A percentile compares a stretch with the other conserved stretches of the same genome.
Evolutionary conservation across 2,797 vertebrate genomes (phyloP).

Genomic region (Prunella strophiata): DNA sequence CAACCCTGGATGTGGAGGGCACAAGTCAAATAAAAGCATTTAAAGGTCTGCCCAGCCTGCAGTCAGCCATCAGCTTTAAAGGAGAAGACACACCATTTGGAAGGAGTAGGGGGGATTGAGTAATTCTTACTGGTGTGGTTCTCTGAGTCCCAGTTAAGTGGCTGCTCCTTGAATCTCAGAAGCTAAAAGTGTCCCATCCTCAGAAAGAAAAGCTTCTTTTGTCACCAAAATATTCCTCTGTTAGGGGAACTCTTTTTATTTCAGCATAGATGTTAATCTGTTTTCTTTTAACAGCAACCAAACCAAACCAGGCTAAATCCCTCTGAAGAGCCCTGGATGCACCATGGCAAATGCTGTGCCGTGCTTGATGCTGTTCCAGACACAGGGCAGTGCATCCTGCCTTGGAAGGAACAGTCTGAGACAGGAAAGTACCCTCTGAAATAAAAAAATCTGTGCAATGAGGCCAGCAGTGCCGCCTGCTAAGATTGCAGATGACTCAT

Average conservation of each 20-base stretch:
- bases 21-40: conserved; percentile 60
- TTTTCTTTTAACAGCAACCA: not conserved
- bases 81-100: not conserved
- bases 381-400: not conserved
- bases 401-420: not conserved
- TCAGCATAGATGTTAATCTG: not conserved
- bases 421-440: not conserved
- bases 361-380: not conserved
- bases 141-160: not conserved
- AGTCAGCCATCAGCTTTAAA: not conserved
- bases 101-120: not conserved
- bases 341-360: not conserved
- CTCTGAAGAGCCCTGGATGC: not conserved
- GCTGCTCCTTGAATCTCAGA: not conserved
- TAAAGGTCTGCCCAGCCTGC: conserved; percentile 18
- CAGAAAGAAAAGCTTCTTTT: not conserved
- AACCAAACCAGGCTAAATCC: not conserved
- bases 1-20: conserved; percentile 31
- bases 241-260: not conserved
- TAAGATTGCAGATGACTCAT: not conserved
- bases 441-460: not conserved
- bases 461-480: not conserved
- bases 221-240: not conserved
- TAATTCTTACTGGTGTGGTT: not conserved
- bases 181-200: not conserved